A percentile compares a stretch with the other conserved stretches of the same genome.
Conservation (phyloP, 2,113 vertebrate species). For the Elephas maximus region DNA sequence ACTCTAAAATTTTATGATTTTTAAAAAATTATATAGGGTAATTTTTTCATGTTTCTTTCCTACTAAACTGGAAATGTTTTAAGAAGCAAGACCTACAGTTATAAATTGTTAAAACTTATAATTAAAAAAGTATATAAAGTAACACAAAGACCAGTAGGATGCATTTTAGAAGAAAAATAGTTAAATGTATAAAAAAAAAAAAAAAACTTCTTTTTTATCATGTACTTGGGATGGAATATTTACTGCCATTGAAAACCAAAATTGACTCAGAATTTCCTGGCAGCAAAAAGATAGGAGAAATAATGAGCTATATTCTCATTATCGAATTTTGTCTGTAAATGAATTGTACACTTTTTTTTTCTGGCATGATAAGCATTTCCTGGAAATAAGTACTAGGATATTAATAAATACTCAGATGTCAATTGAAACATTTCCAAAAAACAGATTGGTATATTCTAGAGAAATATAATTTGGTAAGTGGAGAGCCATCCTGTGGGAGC, state of each 20-base stretch:
- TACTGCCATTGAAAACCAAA: not conserved
- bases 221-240: not conserved
- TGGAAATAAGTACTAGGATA: conserved; percentile 5
- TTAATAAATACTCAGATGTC: not conserved
- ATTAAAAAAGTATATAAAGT: not conserved
- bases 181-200: not conserved
- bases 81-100: not conserved
- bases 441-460: not conserved
- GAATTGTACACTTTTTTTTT: not conserved
- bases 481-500: not conserved
- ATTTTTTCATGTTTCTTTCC: not conserved
- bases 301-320: not conserved
- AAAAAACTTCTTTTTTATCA: too few relatives aligned
- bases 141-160: not conserved
- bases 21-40: not conserved
- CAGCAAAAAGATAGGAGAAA: conserved; percentile 23
- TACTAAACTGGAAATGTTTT: not conserved
- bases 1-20: not conserved
- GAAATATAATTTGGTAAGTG: not conserved
- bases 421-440: conserved; percentile 18
- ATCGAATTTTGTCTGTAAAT: conserved; percentile 17
- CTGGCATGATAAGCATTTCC: conserved; percentile 33
- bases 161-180: not conserved
- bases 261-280: conserved; percentile 36
- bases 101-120: not conserved